Evolutionary conservation across 1,140 invertebrate species (phyloP).

Genomic region (Matsumurasca onukii): DNA sequence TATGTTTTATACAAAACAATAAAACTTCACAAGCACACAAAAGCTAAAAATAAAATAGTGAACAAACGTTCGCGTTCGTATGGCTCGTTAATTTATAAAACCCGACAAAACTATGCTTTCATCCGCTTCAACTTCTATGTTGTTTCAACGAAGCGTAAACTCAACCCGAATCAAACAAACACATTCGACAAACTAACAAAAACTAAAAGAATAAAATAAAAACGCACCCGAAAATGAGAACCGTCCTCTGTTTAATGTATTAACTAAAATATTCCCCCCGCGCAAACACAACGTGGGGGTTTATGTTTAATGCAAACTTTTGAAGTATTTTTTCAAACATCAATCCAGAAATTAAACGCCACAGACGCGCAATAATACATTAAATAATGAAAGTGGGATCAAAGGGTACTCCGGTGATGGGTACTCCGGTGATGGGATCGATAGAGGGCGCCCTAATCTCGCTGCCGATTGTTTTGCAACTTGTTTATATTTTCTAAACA

Average conservation of each 20-base stretch:
- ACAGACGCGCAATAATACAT: conserved; percentile 16
- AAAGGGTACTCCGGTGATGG: not conserved
- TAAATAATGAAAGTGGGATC: conserved; percentile 18
- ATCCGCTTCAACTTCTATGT: too few relatives aligned
- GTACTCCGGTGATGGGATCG: not conserved
- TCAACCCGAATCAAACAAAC: too few relatives aligned
- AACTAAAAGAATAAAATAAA: too few relatives aligned
- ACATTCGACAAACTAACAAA: too few relatives aligned
- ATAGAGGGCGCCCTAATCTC: not conserved
- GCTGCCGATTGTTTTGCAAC: conserved; percentile 5
- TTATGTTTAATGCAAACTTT: conserved; percentile 23
- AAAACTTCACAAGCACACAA: too few relatives aligned
- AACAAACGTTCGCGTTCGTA: too few relatives aligned
- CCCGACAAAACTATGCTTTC: too few relatives aligned
- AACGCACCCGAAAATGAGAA: not conserved
- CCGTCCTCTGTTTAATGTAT: not conserved
- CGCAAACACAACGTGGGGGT: not conserved
- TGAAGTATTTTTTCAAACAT: conserved; percentile 13
- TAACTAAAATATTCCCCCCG: conserved; percentile 13
- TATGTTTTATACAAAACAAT: too few relatives aligned
- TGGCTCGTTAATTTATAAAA: too few relatives aligned
- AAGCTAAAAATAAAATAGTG: too few relatives aligned
- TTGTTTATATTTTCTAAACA: conserved; percentile 1
- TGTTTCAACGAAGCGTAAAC: too few relatives aligned
- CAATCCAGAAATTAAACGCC: conserved; percentile 15